These are phyloP conservation scores for Corella eumyota DNA, from an alignment of 23 tunicate species.

Conservation along the genomic window DNA sequence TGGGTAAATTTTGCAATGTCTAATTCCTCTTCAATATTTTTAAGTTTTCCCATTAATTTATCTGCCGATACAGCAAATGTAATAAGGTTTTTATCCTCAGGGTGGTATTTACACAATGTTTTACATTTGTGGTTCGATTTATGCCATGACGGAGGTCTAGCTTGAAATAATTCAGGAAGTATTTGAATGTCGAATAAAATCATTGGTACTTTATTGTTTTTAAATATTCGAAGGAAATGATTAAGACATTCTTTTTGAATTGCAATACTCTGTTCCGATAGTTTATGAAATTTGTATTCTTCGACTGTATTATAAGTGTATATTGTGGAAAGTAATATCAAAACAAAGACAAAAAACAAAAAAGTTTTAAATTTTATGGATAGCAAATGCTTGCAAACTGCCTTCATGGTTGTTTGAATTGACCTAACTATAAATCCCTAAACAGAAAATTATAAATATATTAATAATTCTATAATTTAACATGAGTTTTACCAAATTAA, in stretches of 20 bases:
- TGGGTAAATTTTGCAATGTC: constrained; percentile 21
- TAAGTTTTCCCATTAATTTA: constrained; percentile 32
- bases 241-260: constrained; percentile 37
- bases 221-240: constrained; percentile 22
- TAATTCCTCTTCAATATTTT: constrained; percentile 19
- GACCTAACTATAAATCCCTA: no score
- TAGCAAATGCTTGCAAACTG: constrained; percentile 1
- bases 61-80: constrained; percentile 52
- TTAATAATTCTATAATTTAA: no score
- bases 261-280: constrained; percentile 20
- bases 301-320: constrained; percentile 18
- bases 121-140: constrained; percentile 46
- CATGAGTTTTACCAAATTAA: no score
- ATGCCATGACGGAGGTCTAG: constrained; percentile 59
- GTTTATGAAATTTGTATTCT: constrained; percentile 21
- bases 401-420: no score
- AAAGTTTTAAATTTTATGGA: constrained; percentile 17
- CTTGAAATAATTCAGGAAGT: constrained; percentile 50
- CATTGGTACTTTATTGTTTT: constrained; percentile 23
- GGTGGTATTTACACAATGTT: constrained; percentile 66
- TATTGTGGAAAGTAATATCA: constrained; percentile 7
- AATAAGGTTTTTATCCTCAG: constrained; percentile 65
- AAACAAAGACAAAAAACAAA: neutral
- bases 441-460: no score
- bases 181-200: constrained; percentile 63